Conservation (phyloP, 1,140 invertebrate genomes). For the Ladona fulva region DNA sequence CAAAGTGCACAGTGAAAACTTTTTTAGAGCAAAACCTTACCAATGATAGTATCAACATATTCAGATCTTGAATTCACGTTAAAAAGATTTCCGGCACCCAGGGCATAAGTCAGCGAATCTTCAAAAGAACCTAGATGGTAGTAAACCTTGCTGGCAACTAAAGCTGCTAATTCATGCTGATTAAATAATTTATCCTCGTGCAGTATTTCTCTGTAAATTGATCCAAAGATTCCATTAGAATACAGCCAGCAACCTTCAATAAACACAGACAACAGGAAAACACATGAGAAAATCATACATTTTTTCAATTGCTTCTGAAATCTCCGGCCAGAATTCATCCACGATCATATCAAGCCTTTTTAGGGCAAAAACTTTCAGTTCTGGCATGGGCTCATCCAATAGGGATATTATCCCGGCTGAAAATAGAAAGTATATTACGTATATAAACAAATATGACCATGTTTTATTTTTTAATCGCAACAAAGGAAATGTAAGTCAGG, state of each 20-base stretch:
- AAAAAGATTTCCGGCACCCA: constrained; percentile 87
- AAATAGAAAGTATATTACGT: constrained; percentile 30
- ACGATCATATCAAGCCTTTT: constrained; percentile 89
- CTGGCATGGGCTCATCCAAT: constrained; percentile 84
- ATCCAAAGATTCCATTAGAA: neutral
- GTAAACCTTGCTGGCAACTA: constrained; percentile 97
- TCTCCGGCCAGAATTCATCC: constrained; percentile 97
- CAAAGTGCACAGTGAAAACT: no score
- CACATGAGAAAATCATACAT: constrained; percentile 53
- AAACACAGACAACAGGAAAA: neutral
- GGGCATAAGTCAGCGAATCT: constrained; percentile 87
- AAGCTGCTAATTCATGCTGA: constrained; percentile 83
- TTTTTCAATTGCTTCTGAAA: constrained; percentile 94
- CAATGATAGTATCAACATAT: constrained; percentile 94
- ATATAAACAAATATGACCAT: neutral
- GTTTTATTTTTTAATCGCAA: neutral
- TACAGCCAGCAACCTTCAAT: neutral
- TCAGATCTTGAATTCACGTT: constrained; percentile 87
- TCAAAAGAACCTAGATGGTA: constrained; percentile 95
- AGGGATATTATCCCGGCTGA: constrained; percentile 90
- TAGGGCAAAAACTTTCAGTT: constrained; percentile 86
- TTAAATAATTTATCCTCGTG: constrained; percentile 85
- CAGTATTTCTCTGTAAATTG: constrained; percentile 68
- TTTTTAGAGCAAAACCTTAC: constrained; percentile 39
- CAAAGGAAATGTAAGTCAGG: neutral